Percentiles rank a stretch among this genome's conserved stretches.
Evolutionary conservation across 2,888 invertebrate genomes (phyloP).

Genomic region (Bembecia ichneumoniformis): DNA sequence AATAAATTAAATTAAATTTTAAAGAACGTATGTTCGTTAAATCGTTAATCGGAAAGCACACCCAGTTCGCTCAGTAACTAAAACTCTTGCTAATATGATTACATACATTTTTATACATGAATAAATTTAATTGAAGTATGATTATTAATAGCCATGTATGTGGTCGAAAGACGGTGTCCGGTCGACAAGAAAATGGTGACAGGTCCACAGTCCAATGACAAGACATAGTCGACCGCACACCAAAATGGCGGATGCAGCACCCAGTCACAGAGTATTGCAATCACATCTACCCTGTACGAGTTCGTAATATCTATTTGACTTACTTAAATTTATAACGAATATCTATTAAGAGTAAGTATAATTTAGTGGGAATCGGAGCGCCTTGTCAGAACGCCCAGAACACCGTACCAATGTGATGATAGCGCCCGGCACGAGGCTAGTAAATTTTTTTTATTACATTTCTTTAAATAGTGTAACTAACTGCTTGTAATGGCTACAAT

Average conservation of each 20-base stretch:
- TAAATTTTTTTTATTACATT: constrained; percentile 18
- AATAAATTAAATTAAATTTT: no score
- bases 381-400: constrained; percentile 38
- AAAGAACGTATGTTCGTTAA: no score
- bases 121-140: no score
- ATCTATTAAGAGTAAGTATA: constrained; percentile 41
- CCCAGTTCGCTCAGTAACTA: no score
- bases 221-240: constrained; percentile 10
- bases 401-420: constrained; percentile 26
- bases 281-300: constrained; percentile 71
- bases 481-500: constrained; percentile 41
- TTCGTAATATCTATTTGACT: constrained; percentile 62
- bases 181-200: not conserved
- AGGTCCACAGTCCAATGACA: not conserved
- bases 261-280: constrained; percentile 65
- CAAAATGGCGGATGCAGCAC: constrained; percentile 34
- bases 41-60: no score
- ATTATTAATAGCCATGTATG: not conserved
- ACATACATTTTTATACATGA: not conserved
- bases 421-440: constrained; percentile 31
- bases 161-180: constrained; percentile 14
- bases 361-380: constrained; percentile 34
- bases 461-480: constrained; percentile 21
- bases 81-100: not conserved
- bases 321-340: constrained; percentile 55